Percentiles rank a stretch among this genome's conserved stretches.
These are phyloP conservation scores for Tiaroga cobitis DNA, from an alignment of 2,797 vertebrate genomes.

Conservation along the genomic window DNA sequence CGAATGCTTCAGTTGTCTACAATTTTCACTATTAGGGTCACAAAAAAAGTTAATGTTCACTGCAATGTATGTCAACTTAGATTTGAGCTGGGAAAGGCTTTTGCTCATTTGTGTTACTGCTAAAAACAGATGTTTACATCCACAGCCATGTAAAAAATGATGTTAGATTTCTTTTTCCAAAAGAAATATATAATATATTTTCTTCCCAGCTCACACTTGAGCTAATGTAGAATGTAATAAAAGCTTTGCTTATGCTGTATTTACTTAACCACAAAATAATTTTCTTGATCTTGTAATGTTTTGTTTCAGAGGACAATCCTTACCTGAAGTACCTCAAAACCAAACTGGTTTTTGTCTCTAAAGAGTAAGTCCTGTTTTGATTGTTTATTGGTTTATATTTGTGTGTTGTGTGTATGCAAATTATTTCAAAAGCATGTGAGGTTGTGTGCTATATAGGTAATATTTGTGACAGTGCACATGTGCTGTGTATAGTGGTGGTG, in stretches of 20 bases:
- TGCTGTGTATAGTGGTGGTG: not conserved
- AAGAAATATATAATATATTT: not conserved
- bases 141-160: not conserved
- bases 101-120: not conserved
- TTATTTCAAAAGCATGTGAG: not conserved
- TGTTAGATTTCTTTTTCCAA: not conserved
- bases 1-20: not conserved
- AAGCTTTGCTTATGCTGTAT: not conserved
- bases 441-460: not conserved
- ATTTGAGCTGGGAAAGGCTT: not conserved
- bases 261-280: not conserved
- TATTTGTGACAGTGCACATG: not conserved
- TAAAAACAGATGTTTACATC: not conserved
- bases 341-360: slow-evolving; percentile 80
- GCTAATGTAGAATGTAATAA: not conserved
- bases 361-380: slow-evolving; percentile 75
- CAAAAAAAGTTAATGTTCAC: not conserved
- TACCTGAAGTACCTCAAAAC: slow-evolving; percentile 81
- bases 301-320: slow-evolving; percentile 73
- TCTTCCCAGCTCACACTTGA: not conserved
- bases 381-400: not conserved
- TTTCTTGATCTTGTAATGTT: not conserved
- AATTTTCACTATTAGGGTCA: not conserved
- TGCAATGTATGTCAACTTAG: not conserved
- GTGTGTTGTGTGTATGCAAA: not conserved